These are phyloP conservation scores for Stenurella melanura DNA, from an alignment of 2,888 invertebrate genomes.

Conservation along the genomic window DNA sequence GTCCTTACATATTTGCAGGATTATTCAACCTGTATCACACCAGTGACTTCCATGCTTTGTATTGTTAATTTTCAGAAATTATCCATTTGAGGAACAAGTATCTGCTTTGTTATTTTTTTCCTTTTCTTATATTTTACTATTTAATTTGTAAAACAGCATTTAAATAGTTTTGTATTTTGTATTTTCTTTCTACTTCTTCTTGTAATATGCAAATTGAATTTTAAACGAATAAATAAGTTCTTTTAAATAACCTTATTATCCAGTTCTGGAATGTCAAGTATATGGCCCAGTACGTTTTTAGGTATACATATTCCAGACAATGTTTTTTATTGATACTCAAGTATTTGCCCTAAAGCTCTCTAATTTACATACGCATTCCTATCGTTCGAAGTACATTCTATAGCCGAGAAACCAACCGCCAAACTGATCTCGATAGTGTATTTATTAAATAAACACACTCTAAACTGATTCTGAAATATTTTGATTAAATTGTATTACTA, in stretches of 20 bases:
- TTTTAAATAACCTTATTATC: neutral
- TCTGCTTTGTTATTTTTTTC: no score
- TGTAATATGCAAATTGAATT: no score
- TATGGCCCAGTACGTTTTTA: neutral
- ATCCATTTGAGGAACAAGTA: no score
- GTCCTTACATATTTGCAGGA: no score
- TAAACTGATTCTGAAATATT: neutral
- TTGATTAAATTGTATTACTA: neutral
- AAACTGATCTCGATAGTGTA: neutral
- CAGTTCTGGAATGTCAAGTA: neutral
- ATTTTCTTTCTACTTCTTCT: no score
- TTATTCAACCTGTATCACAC: no score
- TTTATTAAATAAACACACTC: neutral
- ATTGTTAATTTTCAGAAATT: no score
- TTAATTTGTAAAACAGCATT: no score
- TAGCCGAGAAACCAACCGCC: neutral
- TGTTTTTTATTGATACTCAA: neutral
- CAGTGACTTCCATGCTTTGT: no score
- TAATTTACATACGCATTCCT: neutral
- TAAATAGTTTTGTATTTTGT: no score
- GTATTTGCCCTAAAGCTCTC: neutral
- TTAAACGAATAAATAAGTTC: no score
- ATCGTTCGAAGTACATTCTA: neutral
- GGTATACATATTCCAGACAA: neutral
- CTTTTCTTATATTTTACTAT: no score